phyloP scores from a whole-genome alignment of 2,888 invertebrate genomes.

The Formica aserva region DNA sequence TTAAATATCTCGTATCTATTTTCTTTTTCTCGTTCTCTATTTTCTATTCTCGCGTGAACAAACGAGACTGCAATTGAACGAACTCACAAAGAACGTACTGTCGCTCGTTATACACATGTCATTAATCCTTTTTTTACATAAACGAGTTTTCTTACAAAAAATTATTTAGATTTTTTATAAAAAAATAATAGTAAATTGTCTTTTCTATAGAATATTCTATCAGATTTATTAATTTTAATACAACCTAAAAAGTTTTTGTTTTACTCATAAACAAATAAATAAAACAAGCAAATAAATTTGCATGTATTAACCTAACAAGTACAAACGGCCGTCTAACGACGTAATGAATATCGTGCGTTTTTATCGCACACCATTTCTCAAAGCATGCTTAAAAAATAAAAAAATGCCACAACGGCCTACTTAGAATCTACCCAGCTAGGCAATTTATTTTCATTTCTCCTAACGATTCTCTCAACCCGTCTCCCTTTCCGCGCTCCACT shows the following conservation, averaged over 20 bases:
- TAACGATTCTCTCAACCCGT: slow-evolving; percentile 65
- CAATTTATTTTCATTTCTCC: slow-evolving; percentile 76
- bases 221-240: background rate
- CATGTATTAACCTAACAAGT: slow-evolving; percentile 65
- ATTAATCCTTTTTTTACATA: slow-evolving; percentile 9
- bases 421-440: slow-evolving; percentile 57
- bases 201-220: background rate
- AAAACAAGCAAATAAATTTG: slow-evolving; percentile 46
- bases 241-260: background rate
- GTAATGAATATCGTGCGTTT: slow-evolving; percentile 70
- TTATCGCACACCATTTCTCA: slow-evolving; percentile 73
- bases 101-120: background rate
- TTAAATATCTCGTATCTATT: slow-evolving; percentile 46
- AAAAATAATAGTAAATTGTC: background rate
- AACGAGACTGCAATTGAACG: slow-evolving; percentile 7
- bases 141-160: background rate
- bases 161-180: background rate
- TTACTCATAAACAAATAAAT: background rate
- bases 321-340: slow-evolving; percentile 54
- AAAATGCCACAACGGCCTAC: slow-evolving; percentile 51
- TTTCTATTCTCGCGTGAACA: background rate
- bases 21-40: background rate
- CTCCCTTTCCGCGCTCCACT: slow-evolving; percentile 6
- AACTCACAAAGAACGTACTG: background rate
- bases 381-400: slow-evolving; percentile 55